Percentiles rank a stretch among this genome's conserved stretches.
Conservation (phyloP, 2,888 invertebrate species). For the Trileptium ribeirensis region DNA sequence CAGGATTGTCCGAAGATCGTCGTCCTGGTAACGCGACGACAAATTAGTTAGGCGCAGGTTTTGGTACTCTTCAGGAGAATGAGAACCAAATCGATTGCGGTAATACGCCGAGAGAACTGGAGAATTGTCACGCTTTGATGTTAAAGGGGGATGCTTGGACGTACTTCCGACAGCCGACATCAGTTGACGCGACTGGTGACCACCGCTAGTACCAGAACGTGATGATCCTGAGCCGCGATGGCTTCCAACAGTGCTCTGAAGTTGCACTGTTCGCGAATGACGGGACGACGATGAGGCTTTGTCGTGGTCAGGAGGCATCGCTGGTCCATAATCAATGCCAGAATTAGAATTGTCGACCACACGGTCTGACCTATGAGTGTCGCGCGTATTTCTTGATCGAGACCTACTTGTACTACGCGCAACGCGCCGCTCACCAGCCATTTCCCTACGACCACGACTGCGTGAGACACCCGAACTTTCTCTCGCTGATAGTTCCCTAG, state of each 20-base stretch:
- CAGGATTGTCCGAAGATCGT: conserved; percentile 42
- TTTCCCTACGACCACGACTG: no score
- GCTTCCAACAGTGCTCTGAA: background rate
- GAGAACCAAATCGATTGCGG: conserved; percentile 40
- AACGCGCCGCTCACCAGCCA: no score
- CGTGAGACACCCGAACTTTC: no score
- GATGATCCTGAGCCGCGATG: background rate
- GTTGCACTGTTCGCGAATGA: no score
- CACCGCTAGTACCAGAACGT: background rate
- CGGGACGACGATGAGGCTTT: no score
- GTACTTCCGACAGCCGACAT: background rate
- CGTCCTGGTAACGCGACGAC: conserved; percentile 40
- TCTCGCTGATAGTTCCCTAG: no score
- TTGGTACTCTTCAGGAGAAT: conserved; percentile 48
- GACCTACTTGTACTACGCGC: no score
- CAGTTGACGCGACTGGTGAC: background rate
- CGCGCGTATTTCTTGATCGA: no score
- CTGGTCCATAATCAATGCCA: no score
- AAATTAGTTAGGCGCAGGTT: conserved; percentile 47
- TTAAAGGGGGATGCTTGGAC: background rate
- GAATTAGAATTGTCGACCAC: no score
- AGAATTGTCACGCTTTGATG: background rate
- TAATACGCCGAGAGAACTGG: conserved; percentile 21
- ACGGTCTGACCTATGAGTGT: no score
- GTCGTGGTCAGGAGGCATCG: no score